These are phyloP conservation scores for Drosophila suboccidentalis DNA, from an alignment of 2,888 invertebrate genomes.

Conservation along the genomic window DNA sequence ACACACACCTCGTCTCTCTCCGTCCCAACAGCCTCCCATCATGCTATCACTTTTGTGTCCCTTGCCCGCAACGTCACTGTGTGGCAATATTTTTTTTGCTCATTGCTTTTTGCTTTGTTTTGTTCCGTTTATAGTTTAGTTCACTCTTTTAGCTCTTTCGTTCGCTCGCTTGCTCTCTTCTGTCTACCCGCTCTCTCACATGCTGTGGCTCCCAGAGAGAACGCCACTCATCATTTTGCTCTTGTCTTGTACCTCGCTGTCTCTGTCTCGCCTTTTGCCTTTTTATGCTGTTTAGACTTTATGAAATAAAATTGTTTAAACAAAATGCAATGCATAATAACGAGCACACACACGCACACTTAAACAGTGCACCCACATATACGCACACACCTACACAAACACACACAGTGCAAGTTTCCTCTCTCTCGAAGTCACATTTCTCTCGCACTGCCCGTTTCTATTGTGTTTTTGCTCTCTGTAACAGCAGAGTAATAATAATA, in stretches of 20 bases:
- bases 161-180: conserved; percentile 6
- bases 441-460: conserved; percentile 16
- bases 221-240: conserved; percentile 35
- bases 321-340: conserved; percentile 45
- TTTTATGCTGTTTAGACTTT: conserved; percentile 37
- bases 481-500: conserved; percentile 18
- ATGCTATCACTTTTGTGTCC: not conserved
- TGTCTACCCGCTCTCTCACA: conserved; percentile 13
- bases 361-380: conserved; percentile 27
- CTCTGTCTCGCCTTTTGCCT: conserved; percentile 11
- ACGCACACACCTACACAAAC: conserved; percentile 11
- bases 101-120: conserved; percentile 55
- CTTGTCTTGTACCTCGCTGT: conserved; percentile 1
- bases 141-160: conserved; percentile 15
- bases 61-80: conserved; percentile 37
- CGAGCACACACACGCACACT: conserved; percentile 2
- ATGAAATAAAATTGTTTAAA: conserved; percentile 55
- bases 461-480: conserved; percentile 19
- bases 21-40: not conserved
- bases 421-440: conserved; percentile 11
- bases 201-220: conserved; percentile 1
- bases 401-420: conserved; percentile 9
- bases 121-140: conserved; percentile 47
- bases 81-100: conserved; percentile 37
- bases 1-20: not conserved